These are phyloP conservation scores for Acleris laterana DNA, from an alignment of 2,888 invertebrate species.

Conservation along the genomic window DNA sequence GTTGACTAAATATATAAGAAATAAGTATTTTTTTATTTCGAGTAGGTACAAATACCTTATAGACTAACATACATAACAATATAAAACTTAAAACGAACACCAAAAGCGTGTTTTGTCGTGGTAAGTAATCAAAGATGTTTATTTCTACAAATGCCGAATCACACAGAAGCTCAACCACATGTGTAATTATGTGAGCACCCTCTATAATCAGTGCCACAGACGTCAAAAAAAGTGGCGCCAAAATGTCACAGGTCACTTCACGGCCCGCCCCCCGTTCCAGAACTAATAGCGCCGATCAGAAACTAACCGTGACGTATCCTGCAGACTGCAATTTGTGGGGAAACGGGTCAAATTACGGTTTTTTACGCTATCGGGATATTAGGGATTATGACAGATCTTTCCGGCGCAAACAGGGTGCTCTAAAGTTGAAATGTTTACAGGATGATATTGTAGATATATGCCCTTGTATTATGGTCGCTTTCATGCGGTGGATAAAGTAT, in stretches of 20 bases:
- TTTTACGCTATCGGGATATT: neutral
- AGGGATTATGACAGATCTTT: constrained; percentile 5
- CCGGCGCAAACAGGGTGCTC: constrained; percentile 4
- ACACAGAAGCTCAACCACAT: neutral
- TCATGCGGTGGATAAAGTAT: too few species aligned
- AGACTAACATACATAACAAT: too few species aligned
- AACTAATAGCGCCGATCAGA: constrained; percentile 54
- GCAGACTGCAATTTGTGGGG: constrained; percentile 9
- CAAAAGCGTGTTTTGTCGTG: too few species aligned
- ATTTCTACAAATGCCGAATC: neutral
- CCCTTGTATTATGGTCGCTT: too few species aligned
- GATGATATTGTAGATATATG: too few species aligned
- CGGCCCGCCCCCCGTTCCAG: constrained; percentile 42
- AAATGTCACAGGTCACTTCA: constrained; percentile 68
- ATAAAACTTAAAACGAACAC: too few species aligned
- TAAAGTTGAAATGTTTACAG: too few species aligned
- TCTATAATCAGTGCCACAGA: constrained; percentile 6
- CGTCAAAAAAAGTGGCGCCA: constrained; percentile 63
- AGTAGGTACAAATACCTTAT: too few species aligned
- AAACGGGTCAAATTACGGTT: constrained; percentile 5
- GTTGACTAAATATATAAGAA: too few species aligned
- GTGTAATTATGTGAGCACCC: neutral
- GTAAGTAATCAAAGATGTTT: neutral
- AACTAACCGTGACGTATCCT: constrained; percentile 55
- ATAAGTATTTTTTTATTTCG: too few species aligned